A percentile compares a stretch with the other conserved stretches of the same genome.
phyloP scores from a whole-genome alignment of 2,797 vertebrate species.

The Poecilia gillii region DNA sequence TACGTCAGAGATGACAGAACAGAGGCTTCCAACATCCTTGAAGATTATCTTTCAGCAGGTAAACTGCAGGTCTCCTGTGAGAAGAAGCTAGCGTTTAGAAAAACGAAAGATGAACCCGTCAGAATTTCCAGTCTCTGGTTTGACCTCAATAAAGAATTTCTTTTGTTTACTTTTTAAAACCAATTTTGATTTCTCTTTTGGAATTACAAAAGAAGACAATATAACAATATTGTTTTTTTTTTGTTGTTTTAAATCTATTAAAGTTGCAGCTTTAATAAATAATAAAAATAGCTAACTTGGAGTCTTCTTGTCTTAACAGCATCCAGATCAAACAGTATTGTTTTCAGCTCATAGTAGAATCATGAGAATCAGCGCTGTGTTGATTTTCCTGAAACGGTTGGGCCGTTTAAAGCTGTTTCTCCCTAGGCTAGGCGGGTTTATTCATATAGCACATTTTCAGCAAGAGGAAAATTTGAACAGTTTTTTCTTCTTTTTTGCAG shows the following conservation, averaged over 20 bases:
- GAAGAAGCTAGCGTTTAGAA: background rate
- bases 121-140: background rate
- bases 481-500: conserved; percentile 64
- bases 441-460: background rate
- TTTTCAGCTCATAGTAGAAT: background rate
- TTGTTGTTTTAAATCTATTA: too few relatives aligned
- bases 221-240: too few relatives aligned
- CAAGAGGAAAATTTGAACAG: background rate
- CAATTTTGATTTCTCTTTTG: background rate
- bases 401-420: background rate
- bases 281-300: background rate
- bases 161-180: background rate
- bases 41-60: conserved; percentile 82
- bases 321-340: background rate
- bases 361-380: background rate
- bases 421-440: background rate
- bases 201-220: background rate
- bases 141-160: background rate
- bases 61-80: conserved; percentile 21
- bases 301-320: background rate
- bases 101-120: background rate
- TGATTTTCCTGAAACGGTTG: background rate
- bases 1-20: conserved; percentile 66
- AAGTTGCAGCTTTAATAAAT: background rate
- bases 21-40: conserved; percentile 79